Evolutionary conservation across 2,113 vertebrate species (phyloP).

Genomic region (Tachysurus fulvidraco): DNA sequence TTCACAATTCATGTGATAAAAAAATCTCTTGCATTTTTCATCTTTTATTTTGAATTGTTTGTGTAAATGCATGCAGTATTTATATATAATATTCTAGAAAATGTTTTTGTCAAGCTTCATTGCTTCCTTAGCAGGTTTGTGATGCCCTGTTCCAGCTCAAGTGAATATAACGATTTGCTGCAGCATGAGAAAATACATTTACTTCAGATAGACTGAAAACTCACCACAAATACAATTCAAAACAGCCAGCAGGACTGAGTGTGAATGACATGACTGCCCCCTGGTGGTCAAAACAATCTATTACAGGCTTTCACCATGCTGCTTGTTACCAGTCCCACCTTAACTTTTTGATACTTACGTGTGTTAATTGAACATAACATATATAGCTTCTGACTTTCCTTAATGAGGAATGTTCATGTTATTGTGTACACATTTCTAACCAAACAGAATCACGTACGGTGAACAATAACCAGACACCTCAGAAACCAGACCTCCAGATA

Average conservation of each 20-base stretch:
- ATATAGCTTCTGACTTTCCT: background rate
- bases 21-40: background rate
- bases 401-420: background rate
- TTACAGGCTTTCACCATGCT: background rate
- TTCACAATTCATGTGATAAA: background rate
- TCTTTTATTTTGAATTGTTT: background rate
- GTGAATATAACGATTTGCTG: background rate
- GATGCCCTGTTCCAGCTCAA: background rate
- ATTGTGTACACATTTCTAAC: background rate
- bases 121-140: constrained; percentile 9
- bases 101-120: background rate
- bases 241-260: background rate
- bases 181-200: background rate
- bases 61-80: background rate
- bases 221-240: background rate
- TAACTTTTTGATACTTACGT: background rate
- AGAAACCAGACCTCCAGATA: background rate
- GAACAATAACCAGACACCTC: background rate
- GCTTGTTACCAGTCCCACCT: background rate
- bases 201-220: background rate
- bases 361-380: background rate
- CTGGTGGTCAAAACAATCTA: constrained; percentile 10
- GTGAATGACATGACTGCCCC: constrained; percentile 33
- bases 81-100: background rate
- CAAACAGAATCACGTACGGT: background rate